Evolutionary conservation across 2,888 invertebrate species (phyloP).

Genomic region (Papilio demoleus): DNA sequence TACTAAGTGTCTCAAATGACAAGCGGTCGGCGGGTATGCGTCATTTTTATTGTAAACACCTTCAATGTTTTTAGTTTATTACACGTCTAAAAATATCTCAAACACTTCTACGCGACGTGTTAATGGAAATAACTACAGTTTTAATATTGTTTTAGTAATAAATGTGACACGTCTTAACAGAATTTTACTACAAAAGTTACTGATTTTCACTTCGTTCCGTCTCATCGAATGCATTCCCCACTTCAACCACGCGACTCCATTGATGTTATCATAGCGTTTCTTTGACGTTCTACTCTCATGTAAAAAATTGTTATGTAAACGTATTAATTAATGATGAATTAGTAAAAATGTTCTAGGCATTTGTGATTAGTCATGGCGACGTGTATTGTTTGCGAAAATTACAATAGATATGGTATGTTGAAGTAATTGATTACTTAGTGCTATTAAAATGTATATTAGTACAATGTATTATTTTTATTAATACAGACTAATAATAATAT

Average conservation of each 20-base stretch:
- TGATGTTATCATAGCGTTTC: slow-evolving; percentile 2
- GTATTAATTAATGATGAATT: not conserved
- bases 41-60: slow-evolving; percentile 31
- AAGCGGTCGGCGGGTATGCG: slow-evolving; percentile 32
- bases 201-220: slow-evolving; percentile 13
- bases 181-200: slow-evolving; percentile 12
- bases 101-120: not conserved
- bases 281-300: not conserved
- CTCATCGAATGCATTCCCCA: slow-evolving; percentile 10
- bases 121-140: not conserved
- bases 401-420: not conserved
- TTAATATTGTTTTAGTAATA: not conserved
- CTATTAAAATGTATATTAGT: too few species aligned
- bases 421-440: not conserved
- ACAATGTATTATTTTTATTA: too few species aligned
- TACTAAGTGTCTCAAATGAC: slow-evolving; percentile 34
- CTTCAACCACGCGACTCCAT: not conserved
- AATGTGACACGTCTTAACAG: slow-evolving; percentile 6
- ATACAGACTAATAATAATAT: too few species aligned
- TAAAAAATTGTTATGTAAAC: slow-evolving; percentile 12
- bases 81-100: slow-evolving; percentile 10
- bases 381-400: not conserved
- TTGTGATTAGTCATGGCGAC: not conserved
- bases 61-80: slow-evolving; percentile 13
- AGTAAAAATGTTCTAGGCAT: not conserved